Evolutionary conservation across 1,140 invertebrate species (phyloP), one percentile per base, ranked within the genome.

Genomic region (Macrostomum lignano): DNA sequence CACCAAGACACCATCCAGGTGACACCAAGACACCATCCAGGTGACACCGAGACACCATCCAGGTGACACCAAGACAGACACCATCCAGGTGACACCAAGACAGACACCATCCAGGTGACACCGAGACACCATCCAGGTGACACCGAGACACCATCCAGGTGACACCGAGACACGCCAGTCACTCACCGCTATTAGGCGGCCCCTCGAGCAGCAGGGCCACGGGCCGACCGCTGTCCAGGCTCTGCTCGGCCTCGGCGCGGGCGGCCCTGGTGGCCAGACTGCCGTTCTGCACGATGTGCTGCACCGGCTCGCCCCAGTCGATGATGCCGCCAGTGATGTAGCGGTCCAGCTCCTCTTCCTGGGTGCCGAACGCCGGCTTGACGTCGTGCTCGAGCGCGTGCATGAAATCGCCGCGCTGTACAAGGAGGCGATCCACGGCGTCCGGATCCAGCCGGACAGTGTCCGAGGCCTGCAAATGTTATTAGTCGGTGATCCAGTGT

Each of bases 361-460:
- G 73, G 15, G 76, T 73, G 41, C 82, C 81, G 58, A 88, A 91
- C 9, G 79, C 74, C 13, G 91, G 82, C 61, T 96, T 96, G 33
- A 96, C 72, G 55, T 98, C 91, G 57, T 93, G 69, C 48, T 93
- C 82, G 15, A 98, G 51, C 0, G 88, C 86, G 51, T 88, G 74
- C 17, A 94, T 49, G 51, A 98, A 98, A 56, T 98, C 88, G n/a
- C 61, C 55, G 26, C 72, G 64, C 24, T 64, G 68, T 3, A 98
- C 72, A 55, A 71, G 68, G 2, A 98, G 63, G 52, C 94, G 94
- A 46, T 91, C 78, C 62, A 84, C 72, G 15, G 84, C 91, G 45
- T 86, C 73, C 1, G 82, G 74, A 60, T 94, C 86, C 2, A 94
- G 72, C 55, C 93, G 78, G 14, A 94, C 84, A 54, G 91, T 94